Base-by-base conservation (phyloP, 2,888 invertebrate species). In the Drosophila neutralis region DNA sequence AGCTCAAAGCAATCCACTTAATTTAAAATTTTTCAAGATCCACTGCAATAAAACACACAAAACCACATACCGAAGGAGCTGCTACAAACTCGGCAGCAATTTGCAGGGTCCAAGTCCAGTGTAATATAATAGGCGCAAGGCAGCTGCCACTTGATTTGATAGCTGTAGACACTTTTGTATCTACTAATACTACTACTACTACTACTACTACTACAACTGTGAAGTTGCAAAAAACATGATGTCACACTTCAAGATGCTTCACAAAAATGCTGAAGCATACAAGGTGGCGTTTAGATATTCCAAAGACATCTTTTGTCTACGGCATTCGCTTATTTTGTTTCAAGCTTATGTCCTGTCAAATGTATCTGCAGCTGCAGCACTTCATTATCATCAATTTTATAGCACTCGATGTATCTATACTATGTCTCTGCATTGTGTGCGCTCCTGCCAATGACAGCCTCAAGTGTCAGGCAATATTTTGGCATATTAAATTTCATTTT, bases 11-110 rank as follows among this genome's bases (percentile, higher is more conserved):
- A 70, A 69, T 65, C 67, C 75, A 82, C 82, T 86, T 83, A 83
- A 76, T 78, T 83, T 82, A 70, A 72, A 78, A 87, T 83, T 87
- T 81, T 88, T 82, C 67, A 82, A 76, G 80, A 24, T 78, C 75
- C 75, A 86, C 88, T 83, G 69, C 83, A 80, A 68, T 72, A 76
- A 83, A 83, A 80, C 67, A 79, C 78, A 87, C 74, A 82, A 81
- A 79, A 77, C 85, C 83, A 62, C 81, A 77, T 53, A 42, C 48
- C 57, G 33, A 45, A 66, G 59, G 33, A 72, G 60, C 36, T 45
- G 56, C 52, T 48, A 61, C 15, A 24, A 45, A 24, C 2, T 4
- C 24, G 2, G 8, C 15, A 24, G 40, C 65, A 72, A 59, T 63
- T 72, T 59, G 57, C 58, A 18, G 24, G 53, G 38, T 53, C 49